Evolutionary conservation across 2,113 vertebrate genomes (phyloP).

Genomic region (Ellobius talpinus): DNA sequence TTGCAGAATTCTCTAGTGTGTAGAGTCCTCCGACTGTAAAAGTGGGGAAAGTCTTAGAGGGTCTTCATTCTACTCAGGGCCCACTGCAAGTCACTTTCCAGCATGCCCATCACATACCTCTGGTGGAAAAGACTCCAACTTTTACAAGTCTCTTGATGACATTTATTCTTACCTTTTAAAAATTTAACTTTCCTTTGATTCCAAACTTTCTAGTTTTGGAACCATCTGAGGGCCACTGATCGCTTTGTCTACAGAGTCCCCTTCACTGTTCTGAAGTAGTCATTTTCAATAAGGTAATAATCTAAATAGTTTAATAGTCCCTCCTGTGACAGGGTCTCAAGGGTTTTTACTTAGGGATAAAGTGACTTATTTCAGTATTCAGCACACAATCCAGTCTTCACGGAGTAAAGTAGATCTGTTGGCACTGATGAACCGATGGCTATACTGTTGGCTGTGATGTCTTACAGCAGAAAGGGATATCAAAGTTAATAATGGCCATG

Average conservation of each 20-base stretch:
- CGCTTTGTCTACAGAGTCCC: neutral
- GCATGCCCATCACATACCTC: neutral
- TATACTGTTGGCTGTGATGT: neutral
- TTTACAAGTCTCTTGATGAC: neutral
- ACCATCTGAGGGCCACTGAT: neutral
- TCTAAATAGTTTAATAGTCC: neutral
- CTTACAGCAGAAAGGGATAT: neutral
- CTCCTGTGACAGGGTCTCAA: neutral
- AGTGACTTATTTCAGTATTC: neutral
- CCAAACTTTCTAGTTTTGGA: neutral
- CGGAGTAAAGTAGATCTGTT: neutral
- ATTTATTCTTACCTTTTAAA: conserved; percentile 18
- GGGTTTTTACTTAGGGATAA: neutral
- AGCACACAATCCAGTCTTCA: neutral
- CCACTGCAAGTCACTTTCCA: neutral
- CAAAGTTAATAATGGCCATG: neutral
- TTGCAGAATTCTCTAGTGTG: neutral
- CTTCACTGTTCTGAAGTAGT: neutral
- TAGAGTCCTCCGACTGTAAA: neutral
- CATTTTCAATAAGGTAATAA: neutral
- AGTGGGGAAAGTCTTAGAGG: neutral
- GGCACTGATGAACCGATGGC: neutral
- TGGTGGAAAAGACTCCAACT: neutral
- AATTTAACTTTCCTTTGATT: neutral
- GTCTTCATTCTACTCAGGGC: neutral